Evolutionary conservation across 1,140 invertebrate species (phyloP).

Genomic region (Varroa destructor): DNA sequence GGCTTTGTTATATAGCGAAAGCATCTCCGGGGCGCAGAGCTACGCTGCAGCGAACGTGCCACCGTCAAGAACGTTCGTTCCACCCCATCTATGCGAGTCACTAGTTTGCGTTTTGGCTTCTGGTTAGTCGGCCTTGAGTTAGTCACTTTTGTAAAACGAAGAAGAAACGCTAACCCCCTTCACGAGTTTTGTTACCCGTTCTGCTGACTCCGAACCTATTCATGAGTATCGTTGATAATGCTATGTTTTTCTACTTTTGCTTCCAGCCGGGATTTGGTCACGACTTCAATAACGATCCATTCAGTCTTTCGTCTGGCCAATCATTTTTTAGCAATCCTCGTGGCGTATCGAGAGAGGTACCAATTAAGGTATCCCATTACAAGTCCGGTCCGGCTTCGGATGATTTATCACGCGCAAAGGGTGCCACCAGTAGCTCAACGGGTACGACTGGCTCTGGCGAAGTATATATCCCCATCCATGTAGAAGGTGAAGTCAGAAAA

Average conservation of each 20-base stretch:
- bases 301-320: neutral
- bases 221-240: neutral
- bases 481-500: constrained; percentile 52
- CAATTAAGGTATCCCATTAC: constrained; percentile 2
- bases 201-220: neutral
- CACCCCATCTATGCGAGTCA: too few relatives aligned
- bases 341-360: neutral
- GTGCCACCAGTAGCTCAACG: constrained; percentile 4
- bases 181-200: neutral
- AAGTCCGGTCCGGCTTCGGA: neutral
- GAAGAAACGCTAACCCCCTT: neutral
- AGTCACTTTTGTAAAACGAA: neutral
- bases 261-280: constrained; percentile 16
- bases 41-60: too few relatives aligned
- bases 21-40: too few relatives aligned
- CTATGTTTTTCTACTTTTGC: constrained; percentile 5
- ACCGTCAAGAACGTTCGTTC: too few relatives aligned
- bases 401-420: neutral
- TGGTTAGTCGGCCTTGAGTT: too few relatives aligned
- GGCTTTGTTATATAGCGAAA: too few relatives aligned
- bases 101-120: too few relatives aligned
- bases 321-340: neutral
- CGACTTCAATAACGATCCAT: constrained; percentile 13
- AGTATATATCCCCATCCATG: constrained; percentile 71
- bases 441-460: neutral